Evolutionary conservation across 2,113 vertebrate species (phyloP).

Genomic region (Lamprotornis superbus): DNA sequence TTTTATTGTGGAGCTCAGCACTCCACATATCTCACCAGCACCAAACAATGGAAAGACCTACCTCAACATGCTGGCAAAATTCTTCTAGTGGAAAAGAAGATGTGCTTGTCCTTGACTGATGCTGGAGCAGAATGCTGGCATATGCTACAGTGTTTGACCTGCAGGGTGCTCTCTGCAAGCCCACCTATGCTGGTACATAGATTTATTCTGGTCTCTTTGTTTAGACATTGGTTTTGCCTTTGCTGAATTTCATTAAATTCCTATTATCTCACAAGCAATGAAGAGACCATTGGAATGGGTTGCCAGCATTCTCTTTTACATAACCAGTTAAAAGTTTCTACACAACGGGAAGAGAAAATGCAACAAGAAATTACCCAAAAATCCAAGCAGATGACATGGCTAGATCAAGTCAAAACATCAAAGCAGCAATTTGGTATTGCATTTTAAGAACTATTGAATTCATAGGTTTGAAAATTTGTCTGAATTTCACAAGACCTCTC

Average conservation of each 20-base stretch:
- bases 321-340: background rate
- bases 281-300: background rate
- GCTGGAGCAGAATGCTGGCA: background rate
- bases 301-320: background rate
- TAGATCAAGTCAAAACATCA: background rate
- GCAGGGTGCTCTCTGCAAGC: background rate
- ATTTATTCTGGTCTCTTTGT: background rate
- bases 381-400: background rate
- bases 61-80: background rate
- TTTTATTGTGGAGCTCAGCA: background rate
- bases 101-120: background rate
- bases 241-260: background rate
- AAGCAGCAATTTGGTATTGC: background rate
- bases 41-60: background rate
- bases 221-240: background rate
- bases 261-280: background rate
- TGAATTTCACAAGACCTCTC: background rate
- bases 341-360: background rate
- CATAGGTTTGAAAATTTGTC: background rate
- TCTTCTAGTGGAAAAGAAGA: background rate
- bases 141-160: background rate
- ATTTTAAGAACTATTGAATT: background rate
- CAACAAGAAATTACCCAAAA: background rate
- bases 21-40: background rate
- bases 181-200: background rate